Conservation (phyloP, 2,888 invertebrate genomes). For the Pollenia amentaria region DNA sequence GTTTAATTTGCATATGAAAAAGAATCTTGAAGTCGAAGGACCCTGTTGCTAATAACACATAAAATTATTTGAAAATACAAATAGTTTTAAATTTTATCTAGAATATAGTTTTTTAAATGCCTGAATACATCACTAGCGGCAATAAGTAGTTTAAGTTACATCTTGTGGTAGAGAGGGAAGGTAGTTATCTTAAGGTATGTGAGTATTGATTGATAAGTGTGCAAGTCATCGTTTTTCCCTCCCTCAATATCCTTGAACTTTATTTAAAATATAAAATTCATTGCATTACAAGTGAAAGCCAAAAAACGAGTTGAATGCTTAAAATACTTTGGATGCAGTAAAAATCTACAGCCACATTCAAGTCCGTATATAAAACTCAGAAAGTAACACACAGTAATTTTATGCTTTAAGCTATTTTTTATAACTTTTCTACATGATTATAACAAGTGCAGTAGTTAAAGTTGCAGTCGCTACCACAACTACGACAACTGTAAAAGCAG, state of each 20-base stretch:
- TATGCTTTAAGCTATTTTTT: conserved; percentile 42
- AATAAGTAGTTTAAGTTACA: background rate
- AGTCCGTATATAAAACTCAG: conserved; percentile 4
- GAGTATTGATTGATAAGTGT: conserved; percentile 16
- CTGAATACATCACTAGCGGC: background rate
- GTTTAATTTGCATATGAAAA: too few relatives aligned
- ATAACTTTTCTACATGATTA: conserved; percentile 9
- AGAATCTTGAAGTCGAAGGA: too few relatives aligned
- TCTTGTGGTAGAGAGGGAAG: background rate
- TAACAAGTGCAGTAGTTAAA: background rate
- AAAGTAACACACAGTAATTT: conserved; percentile 38
- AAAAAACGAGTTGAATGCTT: conserved; percentile 39
- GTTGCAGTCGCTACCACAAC: conserved; percentile 13
- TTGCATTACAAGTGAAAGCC: conserved; percentile 43
- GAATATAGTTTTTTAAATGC: background rate
- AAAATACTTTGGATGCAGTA: conserved; percentile 59
- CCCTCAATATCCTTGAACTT: conserved; percentile 66
- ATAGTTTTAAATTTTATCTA: background rate
- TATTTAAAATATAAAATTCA: conserved; percentile 61
- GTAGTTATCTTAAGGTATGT: background rate
- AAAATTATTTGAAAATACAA: background rate
- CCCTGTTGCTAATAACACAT: background rate
- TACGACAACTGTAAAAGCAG: background rate
- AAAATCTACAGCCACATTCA: conserved; percentile 37
- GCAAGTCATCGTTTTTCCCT: background rate